These are phyloP conservation scores for Conger conger DNA, from an alignment of 2,113 vertebrate genomes.

Conservation along the genomic window DNA sequence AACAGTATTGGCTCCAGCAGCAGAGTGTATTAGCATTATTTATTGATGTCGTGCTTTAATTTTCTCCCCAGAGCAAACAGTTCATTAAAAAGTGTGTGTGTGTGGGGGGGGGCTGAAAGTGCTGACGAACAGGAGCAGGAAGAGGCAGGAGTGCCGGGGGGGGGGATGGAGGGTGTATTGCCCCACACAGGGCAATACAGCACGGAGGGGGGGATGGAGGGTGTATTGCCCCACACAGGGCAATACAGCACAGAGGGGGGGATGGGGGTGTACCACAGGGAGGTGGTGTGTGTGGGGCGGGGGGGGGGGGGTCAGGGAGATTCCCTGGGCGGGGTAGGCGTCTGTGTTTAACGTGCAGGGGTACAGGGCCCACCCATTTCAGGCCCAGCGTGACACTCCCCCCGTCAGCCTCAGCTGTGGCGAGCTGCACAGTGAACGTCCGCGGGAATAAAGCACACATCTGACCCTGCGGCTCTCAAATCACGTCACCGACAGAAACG, in stretches of 20 bases:
- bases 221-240: conserved; percentile 57
- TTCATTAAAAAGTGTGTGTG: too few species aligned
- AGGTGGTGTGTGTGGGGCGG: conserved; percentile 29
- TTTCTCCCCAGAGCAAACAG: neutral
- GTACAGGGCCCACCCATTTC: neutral
- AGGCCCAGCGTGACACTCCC: neutral
- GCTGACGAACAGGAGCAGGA: conserved; percentile 24
- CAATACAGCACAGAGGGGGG: conserved; percentile 51
- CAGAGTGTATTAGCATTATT: conserved; percentile 58
- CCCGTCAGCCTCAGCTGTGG: neutral
- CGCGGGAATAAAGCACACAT: neutral
- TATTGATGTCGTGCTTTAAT: conserved; percentile 49
- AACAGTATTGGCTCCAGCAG: conserved; percentile 43
- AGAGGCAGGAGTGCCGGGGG: conserved; percentile 30
- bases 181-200: conserved; percentile 59
- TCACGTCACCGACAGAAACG: neutral
- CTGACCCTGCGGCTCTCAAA: neutral
- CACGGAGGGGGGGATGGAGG: conserved; percentile 23
- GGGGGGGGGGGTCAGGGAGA: too few species aligned
- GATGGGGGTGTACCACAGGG: conserved; percentile 5
- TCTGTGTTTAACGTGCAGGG: neutral
- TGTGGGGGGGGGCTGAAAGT: too few species aligned
- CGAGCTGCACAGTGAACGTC: neutral
- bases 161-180: conserved; percentile 47
- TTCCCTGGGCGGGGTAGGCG: neutral